A percentile compares a stretch with the other conserved stretches of the same genome.
These are phyloP conservation scores for Pharmacophagus antenor DNA, from an alignment of 2,888 invertebrate species.

Conservation along the genomic window DNA sequence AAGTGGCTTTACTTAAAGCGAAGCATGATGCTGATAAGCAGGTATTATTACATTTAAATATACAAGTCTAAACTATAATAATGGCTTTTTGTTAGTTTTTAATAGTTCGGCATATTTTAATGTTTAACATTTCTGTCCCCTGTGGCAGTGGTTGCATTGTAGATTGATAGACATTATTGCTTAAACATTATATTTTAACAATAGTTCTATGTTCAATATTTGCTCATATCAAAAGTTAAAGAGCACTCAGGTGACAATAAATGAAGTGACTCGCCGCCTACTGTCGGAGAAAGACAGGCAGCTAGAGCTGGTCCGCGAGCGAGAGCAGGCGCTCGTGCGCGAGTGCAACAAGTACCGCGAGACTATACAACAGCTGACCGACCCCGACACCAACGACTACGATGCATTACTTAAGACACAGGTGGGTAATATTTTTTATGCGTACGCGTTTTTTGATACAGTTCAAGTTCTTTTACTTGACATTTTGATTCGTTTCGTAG, in stretches of 20 bases:
- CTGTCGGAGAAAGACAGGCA: conserved; percentile 87
- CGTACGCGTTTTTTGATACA: too few relatives aligned
- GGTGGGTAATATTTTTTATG: conserved; percentile 48
- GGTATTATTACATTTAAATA: conserved; percentile 40
- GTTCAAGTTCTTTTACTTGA: not conserved
- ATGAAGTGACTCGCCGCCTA: conserved; percentile 84
- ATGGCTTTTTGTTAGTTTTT: not conserved
- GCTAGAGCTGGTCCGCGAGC: conserved; percentile 83
- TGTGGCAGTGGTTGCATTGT: too few relatives aligned
- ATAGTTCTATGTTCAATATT: not conserved
- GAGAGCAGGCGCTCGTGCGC: conserved; percentile 80
- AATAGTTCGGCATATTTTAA: not conserved
- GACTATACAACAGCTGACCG: conserved; percentile 84
- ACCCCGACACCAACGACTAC: conserved; percentile 81
- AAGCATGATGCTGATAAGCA: conserved; percentile 80
- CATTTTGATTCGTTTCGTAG: too few relatives aligned
- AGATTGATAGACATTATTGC: too few relatives aligned
- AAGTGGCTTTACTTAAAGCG: conserved; percentile 55
- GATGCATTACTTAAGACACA: conserved; percentile 69
- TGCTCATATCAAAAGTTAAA: not conserved
- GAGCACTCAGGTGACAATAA: conserved; percentile 66
- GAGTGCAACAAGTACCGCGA: conserved; percentile 85
- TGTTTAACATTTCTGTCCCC: too few relatives aligned
- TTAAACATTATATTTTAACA: too few relatives aligned
- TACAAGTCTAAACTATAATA: not conserved